Evolutionary conservation across 2,888 invertebrate genomes (phyloP).

Genomic region (Phengaris arion): DNA sequence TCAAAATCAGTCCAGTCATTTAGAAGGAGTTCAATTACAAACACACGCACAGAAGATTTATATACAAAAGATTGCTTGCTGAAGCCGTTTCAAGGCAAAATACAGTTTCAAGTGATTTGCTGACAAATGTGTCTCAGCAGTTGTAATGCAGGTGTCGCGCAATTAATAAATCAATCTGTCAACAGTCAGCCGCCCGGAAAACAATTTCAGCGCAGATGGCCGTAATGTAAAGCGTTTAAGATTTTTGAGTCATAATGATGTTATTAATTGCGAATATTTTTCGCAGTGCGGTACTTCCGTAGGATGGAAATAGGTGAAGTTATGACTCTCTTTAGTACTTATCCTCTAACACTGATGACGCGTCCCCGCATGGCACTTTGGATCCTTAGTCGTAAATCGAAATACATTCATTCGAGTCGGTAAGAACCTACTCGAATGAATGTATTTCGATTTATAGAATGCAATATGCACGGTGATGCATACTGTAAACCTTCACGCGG

Average conservation of each 20-base stretch:
- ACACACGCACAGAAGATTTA: neutral
- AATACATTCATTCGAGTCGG: no score
- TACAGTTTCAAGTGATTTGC: neutral
- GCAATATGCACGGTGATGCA: no score
- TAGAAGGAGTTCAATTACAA: no score
- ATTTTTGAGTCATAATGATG: constrained; percentile 16
- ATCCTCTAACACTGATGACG: no score
- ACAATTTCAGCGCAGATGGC: constrained; percentile 28
- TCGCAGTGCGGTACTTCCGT: neutral
- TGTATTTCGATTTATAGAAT: no score
- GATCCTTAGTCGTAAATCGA: no score
- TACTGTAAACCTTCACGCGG: no score
- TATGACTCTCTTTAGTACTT: no score
- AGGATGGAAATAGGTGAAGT: neutral
- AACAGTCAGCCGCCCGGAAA: constrained; percentile 32
- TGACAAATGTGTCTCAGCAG: constrained; percentile 26
- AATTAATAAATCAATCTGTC: constrained; percentile 37
- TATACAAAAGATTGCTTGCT: neutral
- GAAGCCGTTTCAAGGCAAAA: neutral
- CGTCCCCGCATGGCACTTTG: no score
- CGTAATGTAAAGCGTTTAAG: constrained; percentile 22
- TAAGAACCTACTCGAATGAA: no score
- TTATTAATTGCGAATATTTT: neutral
- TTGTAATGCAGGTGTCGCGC: constrained; percentile 41
- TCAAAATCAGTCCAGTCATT: no score